These are phyloP conservation scores for Sylvilagus bachmani DNA, from an alignment of 2,113 vertebrate genomes.

Conservation along the genomic window DNA sequence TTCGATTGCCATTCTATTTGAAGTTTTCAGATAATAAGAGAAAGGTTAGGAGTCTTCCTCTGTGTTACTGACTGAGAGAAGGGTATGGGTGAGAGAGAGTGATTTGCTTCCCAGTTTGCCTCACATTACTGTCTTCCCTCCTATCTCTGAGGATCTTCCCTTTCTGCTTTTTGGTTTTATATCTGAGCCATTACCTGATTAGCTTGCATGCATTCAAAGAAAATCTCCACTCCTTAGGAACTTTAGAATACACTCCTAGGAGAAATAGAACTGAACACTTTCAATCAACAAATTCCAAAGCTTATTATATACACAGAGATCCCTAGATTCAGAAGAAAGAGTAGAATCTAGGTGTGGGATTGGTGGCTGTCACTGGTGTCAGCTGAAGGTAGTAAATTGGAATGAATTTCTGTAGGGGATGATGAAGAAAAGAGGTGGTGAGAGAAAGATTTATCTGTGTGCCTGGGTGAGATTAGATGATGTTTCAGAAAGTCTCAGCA, in stretches of 20 bases:
- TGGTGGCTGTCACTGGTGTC: neutral
- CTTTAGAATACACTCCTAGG: slow-evolving; percentile 30
- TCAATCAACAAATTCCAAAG: slow-evolving; percentile 49
- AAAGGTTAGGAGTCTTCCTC: neutral
- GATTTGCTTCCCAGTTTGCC: slow-evolving; percentile 33
- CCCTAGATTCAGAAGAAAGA: slow-evolving; percentile 5
- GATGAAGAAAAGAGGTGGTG: neutral
- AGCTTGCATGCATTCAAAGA: slow-evolving; percentile 7
- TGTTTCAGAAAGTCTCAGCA: neutral
- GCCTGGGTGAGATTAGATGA: neutral
- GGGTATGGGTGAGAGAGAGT: neutral
- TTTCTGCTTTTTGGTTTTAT: slow-evolving; percentile 26
- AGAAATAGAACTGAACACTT: neutral
- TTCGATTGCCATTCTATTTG: slow-evolving; percentile 22
- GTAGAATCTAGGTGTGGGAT: neutral
- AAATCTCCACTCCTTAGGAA: neutral
- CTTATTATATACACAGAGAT: neutral
- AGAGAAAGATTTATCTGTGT: neutral
- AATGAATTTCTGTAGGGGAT: slow-evolving; percentile 36
- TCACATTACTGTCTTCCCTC: neutral
- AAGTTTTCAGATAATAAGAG: slow-evolving; percentile 13
- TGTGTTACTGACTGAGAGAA: neutral
- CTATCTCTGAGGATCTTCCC: neutral
- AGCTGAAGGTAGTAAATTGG: neutral
- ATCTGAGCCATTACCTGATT: neutral